Base-by-base conservation (phyloP, 2,888 invertebrate species). In the Athetis lepigone region DNA sequence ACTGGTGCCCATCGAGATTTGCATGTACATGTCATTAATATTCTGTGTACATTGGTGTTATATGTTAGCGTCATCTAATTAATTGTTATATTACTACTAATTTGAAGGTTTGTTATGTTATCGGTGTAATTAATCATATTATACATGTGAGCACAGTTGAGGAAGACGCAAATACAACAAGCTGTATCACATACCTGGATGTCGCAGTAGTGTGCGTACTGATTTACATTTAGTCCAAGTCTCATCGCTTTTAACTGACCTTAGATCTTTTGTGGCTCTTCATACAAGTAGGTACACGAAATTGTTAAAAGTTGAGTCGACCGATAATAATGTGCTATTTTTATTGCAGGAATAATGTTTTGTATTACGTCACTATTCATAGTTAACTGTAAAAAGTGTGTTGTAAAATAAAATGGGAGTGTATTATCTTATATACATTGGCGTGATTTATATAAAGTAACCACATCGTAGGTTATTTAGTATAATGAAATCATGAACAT, bases 121-220 rank as follows among this genome's bases (percentile, higher is more conserved):
- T 82, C 72, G 86, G 85, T 87, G 83, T 88, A 75, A 82, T 82
- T 81, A 82, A 82, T 85, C 39, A 50, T 49, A 68, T 77, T 82
- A 83, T 84, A 84, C 79, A 86, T 87, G 86, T 88, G 86, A 88
- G 89, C 88, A 87, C 88, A 88, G 87, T 85, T 75, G 78, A 88
- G 86, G 87, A 89, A 92, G 92, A 94, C 94, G 92, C 94, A 94
- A 94, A 91, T 94, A 94, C 94, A 94, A 94, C 94, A 94, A 94
- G 92, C 90, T 88, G 89, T 88, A 86, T 86, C 87, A 84, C 85
- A 86, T 85, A 83, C 84, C 88, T 85, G 90, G 90, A 87, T 83
- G 88, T 79, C 84, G 86, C 87, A 82, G 84, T 80, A 70, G 82
- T 87, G 89, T 90, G 91, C 90, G 84, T 87, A 90, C 94, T 93